phyloP scores from a whole-genome alignment of 30 jellyfish, hydroid and myxozoan genomes.

The Turritopsis dohrnii region DNA sequence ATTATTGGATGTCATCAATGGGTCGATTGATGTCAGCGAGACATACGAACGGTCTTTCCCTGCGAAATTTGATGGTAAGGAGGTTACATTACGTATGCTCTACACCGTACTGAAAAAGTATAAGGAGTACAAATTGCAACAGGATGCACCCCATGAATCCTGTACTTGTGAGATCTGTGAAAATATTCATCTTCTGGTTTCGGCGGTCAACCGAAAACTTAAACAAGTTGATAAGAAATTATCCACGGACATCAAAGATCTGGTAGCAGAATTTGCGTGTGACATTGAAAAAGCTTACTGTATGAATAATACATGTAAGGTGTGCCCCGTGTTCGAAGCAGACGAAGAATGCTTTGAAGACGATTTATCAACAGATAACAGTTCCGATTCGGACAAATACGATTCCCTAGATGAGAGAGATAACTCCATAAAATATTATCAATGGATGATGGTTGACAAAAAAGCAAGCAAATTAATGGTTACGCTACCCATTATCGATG shows the following conservation, averaged over 20 bases:
- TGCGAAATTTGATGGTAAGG: background rate
- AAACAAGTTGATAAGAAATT: background rate
- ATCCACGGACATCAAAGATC: background rate
- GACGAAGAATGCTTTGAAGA: background rate
- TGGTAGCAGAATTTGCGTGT: background rate
- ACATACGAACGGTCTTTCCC: background rate
- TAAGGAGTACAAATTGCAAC: background rate
- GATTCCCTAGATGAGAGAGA: background rate
- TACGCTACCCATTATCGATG: no score
- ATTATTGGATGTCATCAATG: background rate
- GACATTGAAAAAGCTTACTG: background rate
- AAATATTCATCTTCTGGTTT: no score
- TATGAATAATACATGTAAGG: background rate
- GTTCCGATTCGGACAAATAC: background rate
- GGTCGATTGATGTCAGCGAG: background rate
- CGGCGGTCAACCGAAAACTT: background rate
- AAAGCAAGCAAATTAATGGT: background rate
- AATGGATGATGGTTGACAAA: background rate
- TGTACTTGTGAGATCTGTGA: constrained; percentile 1
- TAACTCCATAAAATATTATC: background rate
- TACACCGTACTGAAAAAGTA: background rate
- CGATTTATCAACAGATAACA: background rate
- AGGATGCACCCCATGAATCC: background rate
- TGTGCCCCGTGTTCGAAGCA: no score
- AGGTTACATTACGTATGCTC: background rate